Percentiles rank a stretch among this genome's conserved stretches.
phyloP scores from a whole-genome alignment of 2,113 vertebrate genomes.

The Herpailurus yagouaroundi region DNA sequence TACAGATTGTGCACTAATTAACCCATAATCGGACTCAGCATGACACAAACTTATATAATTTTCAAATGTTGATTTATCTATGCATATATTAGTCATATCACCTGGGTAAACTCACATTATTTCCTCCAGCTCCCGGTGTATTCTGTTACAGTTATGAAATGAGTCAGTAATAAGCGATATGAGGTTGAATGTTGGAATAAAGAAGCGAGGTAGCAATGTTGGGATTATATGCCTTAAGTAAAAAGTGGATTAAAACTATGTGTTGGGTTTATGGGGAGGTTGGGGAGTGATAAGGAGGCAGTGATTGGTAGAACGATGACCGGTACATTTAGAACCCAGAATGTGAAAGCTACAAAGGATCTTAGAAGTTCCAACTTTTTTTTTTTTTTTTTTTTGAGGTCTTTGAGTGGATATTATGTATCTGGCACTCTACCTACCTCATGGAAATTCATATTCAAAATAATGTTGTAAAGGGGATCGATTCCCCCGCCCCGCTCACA shows the following conservation, averaged over 20 bases:
- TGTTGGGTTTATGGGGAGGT: neutral
- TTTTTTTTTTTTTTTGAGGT: neutral
- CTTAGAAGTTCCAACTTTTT: slow-evolving; percentile 18
- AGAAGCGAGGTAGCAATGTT: neutral
- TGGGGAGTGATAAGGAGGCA: neutral
- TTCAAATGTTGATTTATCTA: slow-evolving; percentile 43
- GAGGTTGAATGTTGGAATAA: slow-evolving; percentile 55
- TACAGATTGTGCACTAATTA: slow-evolving; percentile 54
- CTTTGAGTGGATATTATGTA: slow-evolving; percentile 27
- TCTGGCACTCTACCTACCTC: neutral
- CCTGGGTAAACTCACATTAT: slow-evolving; percentile 52
- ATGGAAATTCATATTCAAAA: slow-evolving; percentile 49
- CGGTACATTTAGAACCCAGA: slow-evolving; percentile 31
- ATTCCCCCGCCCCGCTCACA: neutral
- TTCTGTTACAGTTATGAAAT: slow-evolving; percentile 55
- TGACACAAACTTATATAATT: slow-evolving; percentile 36
- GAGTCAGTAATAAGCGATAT: neutral
- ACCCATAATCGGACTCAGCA: neutral
- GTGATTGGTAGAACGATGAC: slow-evolving; percentile 9
- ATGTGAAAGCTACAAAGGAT: slow-evolving; percentile 51
- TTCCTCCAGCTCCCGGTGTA: neutral
- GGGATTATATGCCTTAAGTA: neutral
- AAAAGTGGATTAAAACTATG: slow-evolving; percentile 19
- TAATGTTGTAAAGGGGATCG: neutral
- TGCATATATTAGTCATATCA: neutral